Base-by-base conservation (phyloP, 2,888 invertebrate genomes). In the Drosophila borealis region DNA sequence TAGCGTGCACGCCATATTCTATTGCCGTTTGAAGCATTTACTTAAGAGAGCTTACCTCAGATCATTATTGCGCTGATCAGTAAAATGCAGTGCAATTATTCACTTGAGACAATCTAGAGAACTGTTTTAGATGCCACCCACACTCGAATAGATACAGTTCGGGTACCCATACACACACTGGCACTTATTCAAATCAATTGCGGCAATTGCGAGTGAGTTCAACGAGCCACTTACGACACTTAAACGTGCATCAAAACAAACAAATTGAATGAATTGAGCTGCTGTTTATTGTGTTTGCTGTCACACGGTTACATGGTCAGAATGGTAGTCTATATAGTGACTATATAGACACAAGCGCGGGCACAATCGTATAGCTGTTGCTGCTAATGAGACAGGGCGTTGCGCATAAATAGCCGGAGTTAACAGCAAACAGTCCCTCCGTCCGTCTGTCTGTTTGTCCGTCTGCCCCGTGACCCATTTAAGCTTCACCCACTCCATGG, bases 141-240 rank as follows among this genome's bases (percentile, higher is more conserved):
- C 21, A 51, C 33, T 37, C 29, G 10, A 25, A 36, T 54, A 46
- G 17, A 42, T 21, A 34, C 25, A 41, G 5, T 34, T 29, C 11
- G 29, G 10, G 8, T n/a, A 41, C 11, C 17, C 29, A 48, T 29
- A 29, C 10, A 34, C 39, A 42, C 25, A 42, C 33, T 19, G 13
- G 50, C 70, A 75, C 75, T 59, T 56, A 56, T 55, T 77, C 67
- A 64, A 46, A 66, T 57, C 54, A 67, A 67, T 77, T 75, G 76
- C 64, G 41, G 74, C 86, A 81, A 83, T 80, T 80, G 74, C 45
- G 48, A 48, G 25, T 34, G 51, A 55, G 57, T 71, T 66, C 61
- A 80, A 77, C 70, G 68, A 68, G 67, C 29, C 81, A 77, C 88
- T 88, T 84, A 74, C 76, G 69, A 62, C 78, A 73, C 57, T 62